Evolutionary conservation across 2,888 invertebrate species (phyloP).

Genomic region (Tenthredo scrophulariae): DNA sequence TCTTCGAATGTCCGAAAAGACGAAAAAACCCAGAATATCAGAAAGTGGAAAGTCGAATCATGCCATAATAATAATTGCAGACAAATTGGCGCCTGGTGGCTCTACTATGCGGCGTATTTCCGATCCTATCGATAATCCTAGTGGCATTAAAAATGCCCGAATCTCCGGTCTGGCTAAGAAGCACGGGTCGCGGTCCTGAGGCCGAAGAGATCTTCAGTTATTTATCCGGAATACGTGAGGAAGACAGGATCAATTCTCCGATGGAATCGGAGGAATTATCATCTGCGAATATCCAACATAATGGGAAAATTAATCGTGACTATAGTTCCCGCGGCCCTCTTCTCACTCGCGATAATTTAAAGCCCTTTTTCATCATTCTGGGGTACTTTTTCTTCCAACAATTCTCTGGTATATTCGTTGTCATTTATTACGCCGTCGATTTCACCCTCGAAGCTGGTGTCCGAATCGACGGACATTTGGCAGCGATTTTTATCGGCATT

Average conservation of each 20-base stretch:
- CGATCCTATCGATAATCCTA: constrained; percentile 76
- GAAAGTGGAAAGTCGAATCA: too few species aligned
- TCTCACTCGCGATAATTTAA: constrained; percentile 61
- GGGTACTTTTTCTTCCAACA: constrained; percentile 82
- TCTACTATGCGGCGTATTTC: constrained; percentile 77
- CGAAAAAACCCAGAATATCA: not conserved
- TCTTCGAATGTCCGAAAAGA: not conserved
- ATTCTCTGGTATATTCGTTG: constrained; percentile 80
- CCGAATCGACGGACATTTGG: constrained; percentile 78
- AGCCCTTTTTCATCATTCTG: constrained; percentile 79
- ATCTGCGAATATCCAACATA: not conserved
- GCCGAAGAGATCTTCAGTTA: constrained; percentile 76
- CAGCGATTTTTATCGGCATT: constrained; percentile 79
- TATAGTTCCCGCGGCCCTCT: not conserved
- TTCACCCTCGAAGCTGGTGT: constrained; percentile 79
- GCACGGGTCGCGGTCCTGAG: constrained; percentile 78
- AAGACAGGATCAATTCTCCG: constrained; percentile 62
- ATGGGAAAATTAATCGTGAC: not conserved
- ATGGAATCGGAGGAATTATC: constrained; percentile 58
- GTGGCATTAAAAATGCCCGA: constrained; percentile 79
- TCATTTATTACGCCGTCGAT: constrained; percentile 81
- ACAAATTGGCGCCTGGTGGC: constrained; percentile 78
- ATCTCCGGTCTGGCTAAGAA: constrained; percentile 80
- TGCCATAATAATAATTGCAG: constrained; percentile 66
- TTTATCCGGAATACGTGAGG: constrained; percentile 75